Evolutionary conservation across 2,113 vertebrate genomes (phyloP), one percentile per base, ranked within the genome.

Genomic region (Micromys minutus): DNA sequence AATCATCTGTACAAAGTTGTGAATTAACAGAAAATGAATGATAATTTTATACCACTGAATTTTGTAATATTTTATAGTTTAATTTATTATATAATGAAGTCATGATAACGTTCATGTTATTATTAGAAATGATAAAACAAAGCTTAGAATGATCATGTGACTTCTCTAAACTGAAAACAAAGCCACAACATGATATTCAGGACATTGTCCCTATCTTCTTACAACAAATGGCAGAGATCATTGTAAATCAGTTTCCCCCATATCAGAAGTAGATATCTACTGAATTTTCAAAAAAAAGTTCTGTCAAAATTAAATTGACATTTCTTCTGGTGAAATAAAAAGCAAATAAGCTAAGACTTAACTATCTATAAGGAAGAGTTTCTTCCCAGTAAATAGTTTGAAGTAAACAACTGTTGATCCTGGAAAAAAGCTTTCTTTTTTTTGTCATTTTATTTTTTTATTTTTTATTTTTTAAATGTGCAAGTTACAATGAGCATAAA

Each of bases 271-370:
- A 91, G 79, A 65, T 1, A 72, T 76, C 29, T 26, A 0, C 39
- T 57, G 36, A 87, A 81, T 16, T 50, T 1, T 71, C 1, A 1
- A 84, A n/a, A 42, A 34, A 94, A 71, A 59, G 16, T 31, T 50
- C 63, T 83, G 93, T 89, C 39, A 94, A 94, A 95, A 31, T 67
- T 65, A 29, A 91, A 63, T 65, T 47, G 15, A 12, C 36, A 86
- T n/a, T 80, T 10, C 5, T 50, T 94, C 93, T 91, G 8, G 7
- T 16, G 57, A 92, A 92, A 86, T 8, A 19, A 91, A 50, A 89
- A 13, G 9, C 42, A 90, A 55, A 77, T 59, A 22, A 59, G 57
- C 1, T 29, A 75, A 13, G 21, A 84, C 75, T 91, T 24, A 79
- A 24, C 2, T 19, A 2, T 55, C 50, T 31, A 81, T 77, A 65